Base-by-base conservation (phyloP, 2,797 vertebrate genomes). In the Gymnodraco acuticeps region DNA sequence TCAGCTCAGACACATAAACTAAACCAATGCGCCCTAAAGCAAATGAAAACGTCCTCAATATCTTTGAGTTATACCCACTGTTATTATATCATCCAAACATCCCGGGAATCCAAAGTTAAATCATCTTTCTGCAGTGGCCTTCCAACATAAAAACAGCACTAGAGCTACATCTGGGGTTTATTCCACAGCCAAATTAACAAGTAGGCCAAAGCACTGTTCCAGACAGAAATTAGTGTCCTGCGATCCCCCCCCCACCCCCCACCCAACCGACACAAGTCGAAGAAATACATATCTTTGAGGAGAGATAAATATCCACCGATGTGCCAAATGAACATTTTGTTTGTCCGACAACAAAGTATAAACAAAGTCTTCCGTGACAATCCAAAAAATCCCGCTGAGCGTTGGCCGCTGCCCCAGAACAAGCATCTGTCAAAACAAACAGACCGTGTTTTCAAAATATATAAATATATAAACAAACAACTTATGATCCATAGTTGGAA, bases 391-490 rank as follows among this genome's bases (percentile, higher is more conserved):
- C 94, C 92, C 88, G 91, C 92, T 92, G 92, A 91, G 92, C 87
- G 88, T 94, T 96, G 95, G 95, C 92, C 86, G 70, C 69, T 84
- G 87, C 93, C 94, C 94, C 92, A 95, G 92, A 95, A 95, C 89
- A 90, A 94, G 94, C 94, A 94, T 95, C 94, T 95, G 95, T 95
- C 93, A 95, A 93, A 95, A 94, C 92, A 94, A 95, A 94, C 91
- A 92, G 86, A 88, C 92, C 88, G 91, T 85, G 84, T 92, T 94
- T 88, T 83, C 77, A 50, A 88, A 88, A 87, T 88, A 92, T 85
- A 89, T 88, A 90, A 89, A 91, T 89, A 84, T 93, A 91, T 78
- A 88, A 93, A 92, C 75, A 89, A 93, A 75, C 78, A 85, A 86
- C 84, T 89, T 83, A 80, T 87, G 89, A 92, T 94, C 87, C 86